Evolutionary conservation across 1,140 invertebrate species (phyloP).

Genomic region (Steinernema khuongi): DNA sequence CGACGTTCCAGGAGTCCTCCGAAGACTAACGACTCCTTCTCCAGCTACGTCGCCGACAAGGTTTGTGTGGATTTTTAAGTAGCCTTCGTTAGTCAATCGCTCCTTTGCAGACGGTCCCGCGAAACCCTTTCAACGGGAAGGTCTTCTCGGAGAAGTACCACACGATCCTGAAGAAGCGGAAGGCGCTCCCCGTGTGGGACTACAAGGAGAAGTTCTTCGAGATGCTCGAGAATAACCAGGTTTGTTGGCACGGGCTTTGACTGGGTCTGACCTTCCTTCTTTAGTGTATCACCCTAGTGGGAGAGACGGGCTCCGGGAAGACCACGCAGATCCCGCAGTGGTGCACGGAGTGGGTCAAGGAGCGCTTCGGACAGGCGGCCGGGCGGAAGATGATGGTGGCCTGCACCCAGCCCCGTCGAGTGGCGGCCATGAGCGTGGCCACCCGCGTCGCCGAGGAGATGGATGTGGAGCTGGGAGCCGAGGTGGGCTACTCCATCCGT

Average conservation of each 20-base stretch:
- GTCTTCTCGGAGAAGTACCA: conserved; percentile 59
- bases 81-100: neutral
- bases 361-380: conserved; percentile 43
- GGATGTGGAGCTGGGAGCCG: conserved; percentile 86
- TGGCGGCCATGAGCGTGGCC: conserved; percentile 97
- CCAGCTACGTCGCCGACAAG: neutral
- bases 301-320: conserved; percentile 93
- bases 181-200: conserved; percentile 90
- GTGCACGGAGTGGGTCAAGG: conserved; percentile 80
- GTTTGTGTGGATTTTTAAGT: neutral
- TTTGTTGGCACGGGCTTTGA: conserved; percentile 47
- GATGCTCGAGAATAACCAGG: conserved; percentile 78
- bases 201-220: conserved; percentile 93
- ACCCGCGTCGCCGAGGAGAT: conserved; percentile 97
- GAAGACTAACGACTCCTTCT: neutral
- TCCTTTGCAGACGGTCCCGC: neutral
- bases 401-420: conserved; percentile 92
- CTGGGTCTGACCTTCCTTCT: conserved; percentile 4
- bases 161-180: conserved; percentile 72
- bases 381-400: conserved; percentile 72
- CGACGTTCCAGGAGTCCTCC: neutral
- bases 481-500: conserved; percentile 98
- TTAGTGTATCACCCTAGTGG: conserved; percentile 75
- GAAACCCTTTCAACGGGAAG: conserved; percentile 45
- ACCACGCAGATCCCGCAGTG: conserved; percentile 81